Evolutionary conservation across 2,888 invertebrate species (phyloP).

Genomic region (Euphydryas editha): DNA sequence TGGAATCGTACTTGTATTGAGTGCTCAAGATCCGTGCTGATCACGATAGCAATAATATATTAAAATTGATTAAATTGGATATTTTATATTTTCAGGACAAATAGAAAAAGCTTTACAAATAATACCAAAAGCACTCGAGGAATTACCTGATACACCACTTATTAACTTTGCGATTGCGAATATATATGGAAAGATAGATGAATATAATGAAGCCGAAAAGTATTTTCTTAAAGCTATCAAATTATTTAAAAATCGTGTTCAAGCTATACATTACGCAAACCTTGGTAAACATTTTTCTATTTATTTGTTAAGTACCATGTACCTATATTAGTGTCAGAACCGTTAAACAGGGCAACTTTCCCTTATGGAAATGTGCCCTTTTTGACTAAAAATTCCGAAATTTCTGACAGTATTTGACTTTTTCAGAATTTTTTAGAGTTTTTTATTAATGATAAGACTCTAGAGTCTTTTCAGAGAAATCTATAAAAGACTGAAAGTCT

Average conservation of each 20-base stretch:
- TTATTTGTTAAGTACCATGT: background rate
- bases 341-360: too few relatives aligned
- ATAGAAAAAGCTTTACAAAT: slow-evolving; percentile 87
- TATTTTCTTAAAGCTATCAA: slow-evolving; percentile 91
- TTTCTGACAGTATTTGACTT: too few relatives aligned
- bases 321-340: too few relatives aligned
- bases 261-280: slow-evolving; percentile 94
- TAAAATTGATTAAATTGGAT: background rate
- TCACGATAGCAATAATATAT: background rate
- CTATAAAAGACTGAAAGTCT: too few relatives aligned
- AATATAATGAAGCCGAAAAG: slow-evolving; percentile 90
- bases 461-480: too few relatives aligned
- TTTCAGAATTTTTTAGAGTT: too few relatives aligned
- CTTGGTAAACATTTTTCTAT: slow-evolving; percentile 85
- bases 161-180: slow-evolving; percentile 95
- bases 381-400: too few relatives aligned
- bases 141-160: slow-evolving; percentile 89
- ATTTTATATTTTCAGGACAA: slow-evolving; percentile 72
- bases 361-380: too few relatives aligned
- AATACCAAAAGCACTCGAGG: slow-evolving; percentile 87
- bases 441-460: too few relatives aligned
- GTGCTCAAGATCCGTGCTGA: background rate
- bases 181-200: slow-evolving; percentile 91
- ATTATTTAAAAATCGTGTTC: slow-evolving; percentile 82
- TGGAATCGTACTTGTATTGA: too few relatives aligned